Conservation (phyloP, 2,888 invertebrate species). For the Actias luna region DNA sequence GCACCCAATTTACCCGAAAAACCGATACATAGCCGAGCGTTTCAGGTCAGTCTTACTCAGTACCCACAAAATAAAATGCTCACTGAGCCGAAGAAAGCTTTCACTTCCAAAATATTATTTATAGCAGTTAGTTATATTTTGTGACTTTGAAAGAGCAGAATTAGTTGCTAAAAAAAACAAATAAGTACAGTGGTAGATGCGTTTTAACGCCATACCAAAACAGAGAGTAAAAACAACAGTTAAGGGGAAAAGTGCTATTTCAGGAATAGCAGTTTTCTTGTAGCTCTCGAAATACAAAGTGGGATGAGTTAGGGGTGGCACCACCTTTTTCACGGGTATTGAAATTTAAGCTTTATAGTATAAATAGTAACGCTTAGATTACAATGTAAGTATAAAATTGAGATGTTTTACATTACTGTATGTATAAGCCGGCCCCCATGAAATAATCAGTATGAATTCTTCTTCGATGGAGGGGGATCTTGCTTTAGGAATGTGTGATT, state of each 20-base stretch:
- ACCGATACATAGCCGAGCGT: too few relatives aligned
- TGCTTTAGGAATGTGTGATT: slow-evolving; percentile 19
- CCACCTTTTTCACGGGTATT: slow-evolving; percentile 33
- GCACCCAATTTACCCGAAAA: too few relatives aligned
- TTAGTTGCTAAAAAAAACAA: too few relatives aligned
- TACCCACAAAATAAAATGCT: too few relatives aligned
- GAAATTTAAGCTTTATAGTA: slow-evolving; percentile 30
- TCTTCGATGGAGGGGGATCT: slow-evolving; percentile 27
- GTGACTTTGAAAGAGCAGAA: too few relatives aligned
- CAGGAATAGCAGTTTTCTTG: background rate
- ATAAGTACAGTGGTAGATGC: too few relatives aligned
- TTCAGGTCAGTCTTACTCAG: too few relatives aligned
- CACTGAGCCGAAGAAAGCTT: too few relatives aligned
- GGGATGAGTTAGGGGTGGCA: slow-evolving; percentile 23
- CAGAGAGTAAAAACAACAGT: too few relatives aligned
- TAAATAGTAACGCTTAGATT: slow-evolving; percentile 27
- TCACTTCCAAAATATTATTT: too few relatives aligned
- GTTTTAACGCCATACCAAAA: too few relatives aligned
- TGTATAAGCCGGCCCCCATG: slow-evolving; percentile 49
- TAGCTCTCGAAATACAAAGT: background rate
- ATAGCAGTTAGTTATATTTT: too few relatives aligned
- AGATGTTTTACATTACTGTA: slow-evolving; percentile 60
- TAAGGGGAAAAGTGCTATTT: background rate
- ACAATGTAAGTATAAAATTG: slow-evolving; percentile 34
- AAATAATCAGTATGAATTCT: slow-evolving; percentile 73